Percentiles rank a stretch among this genome's conserved stretches.
Conservation (phyloP, 1,140 invertebrate genomes). For the Hylyphantes graminicola region DNA sequence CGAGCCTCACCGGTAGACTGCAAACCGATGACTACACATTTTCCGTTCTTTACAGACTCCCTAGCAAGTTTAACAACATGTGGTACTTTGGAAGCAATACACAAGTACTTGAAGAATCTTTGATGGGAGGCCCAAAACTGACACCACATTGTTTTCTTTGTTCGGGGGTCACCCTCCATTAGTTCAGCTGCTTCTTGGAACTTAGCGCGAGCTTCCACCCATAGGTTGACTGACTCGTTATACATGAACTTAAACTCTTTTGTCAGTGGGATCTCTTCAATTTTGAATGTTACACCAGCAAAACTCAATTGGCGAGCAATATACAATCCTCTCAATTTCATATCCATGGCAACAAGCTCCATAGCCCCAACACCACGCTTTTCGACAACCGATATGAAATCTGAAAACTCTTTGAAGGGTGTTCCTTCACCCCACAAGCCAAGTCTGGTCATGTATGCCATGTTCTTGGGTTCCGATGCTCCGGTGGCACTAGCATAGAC, state of each 20-base stretch:
- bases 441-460: conserved; percentile 99
- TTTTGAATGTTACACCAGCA: conserved; percentile 88
- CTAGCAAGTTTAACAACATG: conserved; percentile 78
- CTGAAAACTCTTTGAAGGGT: conserved; percentile 91
- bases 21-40: conserved; percentile 97
- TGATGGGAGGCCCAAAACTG: conserved; percentile 99
- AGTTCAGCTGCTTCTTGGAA: conserved; percentile 95
- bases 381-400: conserved; percentile 97
- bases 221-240: conserved; percentile 92
- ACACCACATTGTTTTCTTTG: conserved; percentile 95
- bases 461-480: conserved; percentile 97
- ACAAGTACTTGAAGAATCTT: conserved; percentile 99
- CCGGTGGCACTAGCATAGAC: conserved; percentile 98
- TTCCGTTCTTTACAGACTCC: conserved; percentile 94
- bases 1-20: conserved; percentile 98
- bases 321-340: conserved; percentile 99
- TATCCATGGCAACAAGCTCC: conserved; percentile 99
- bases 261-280: conserved; percentile 93
- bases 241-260: conserved; percentile 91
- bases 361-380: conserved; percentile 98
- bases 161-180: conserved; percentile 89
- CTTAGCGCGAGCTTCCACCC: conserved; percentile 94
- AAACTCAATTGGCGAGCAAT: conserved; percentile 98
- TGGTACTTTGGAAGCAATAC: conserved; percentile 95
- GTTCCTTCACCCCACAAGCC: conserved; percentile 98